A percentile compares a stretch with the other conserved stretches of the same genome.
Evolutionary conservation across 2,113 vertebrate genomes (phyloP).

Genomic region (Hypocryptadius cinnamomeus): DNA sequence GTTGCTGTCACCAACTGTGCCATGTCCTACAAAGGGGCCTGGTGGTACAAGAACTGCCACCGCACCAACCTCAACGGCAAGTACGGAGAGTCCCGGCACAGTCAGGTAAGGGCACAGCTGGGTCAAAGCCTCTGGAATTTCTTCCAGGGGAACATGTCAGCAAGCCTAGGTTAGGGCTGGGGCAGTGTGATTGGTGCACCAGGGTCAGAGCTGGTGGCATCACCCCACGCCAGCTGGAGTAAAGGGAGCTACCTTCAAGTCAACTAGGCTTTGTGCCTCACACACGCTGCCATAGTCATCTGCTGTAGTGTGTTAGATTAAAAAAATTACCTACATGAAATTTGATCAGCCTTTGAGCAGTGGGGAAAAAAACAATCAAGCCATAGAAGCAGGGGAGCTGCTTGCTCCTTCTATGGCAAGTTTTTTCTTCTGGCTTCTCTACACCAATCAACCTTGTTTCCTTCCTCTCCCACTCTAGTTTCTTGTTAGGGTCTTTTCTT

Average conservation of each 20-base stretch:
- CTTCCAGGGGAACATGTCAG: background rate
- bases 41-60: slow-evolving; percentile 99
- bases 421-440: background rate
- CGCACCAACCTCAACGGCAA: slow-evolving; percentile 97
- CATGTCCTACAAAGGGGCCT: slow-evolving; percentile 96
- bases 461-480: background rate
- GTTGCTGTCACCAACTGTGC: slow-evolving; percentile 97
- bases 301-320: background rate
- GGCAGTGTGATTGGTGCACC: rapidly evolving
- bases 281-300: background rate
- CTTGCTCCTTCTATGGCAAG: background rate
- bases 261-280: background rate
- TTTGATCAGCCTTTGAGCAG: background rate
- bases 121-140: background rate
- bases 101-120: slow-evolving; percentile 78
- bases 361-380: background rate
- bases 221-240: background rate
- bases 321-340: background rate
- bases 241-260: background rate
- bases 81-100: slow-evolving; percentile 96
- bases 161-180: background rate
- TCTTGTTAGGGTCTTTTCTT: background rate
- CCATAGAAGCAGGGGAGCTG: background rate
- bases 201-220: background rate
- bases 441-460: background rate